Evolutionary conservation across 2,113 vertebrate genomes (phyloP).

Genomic region (Meriones unguiculatus): DNA sequence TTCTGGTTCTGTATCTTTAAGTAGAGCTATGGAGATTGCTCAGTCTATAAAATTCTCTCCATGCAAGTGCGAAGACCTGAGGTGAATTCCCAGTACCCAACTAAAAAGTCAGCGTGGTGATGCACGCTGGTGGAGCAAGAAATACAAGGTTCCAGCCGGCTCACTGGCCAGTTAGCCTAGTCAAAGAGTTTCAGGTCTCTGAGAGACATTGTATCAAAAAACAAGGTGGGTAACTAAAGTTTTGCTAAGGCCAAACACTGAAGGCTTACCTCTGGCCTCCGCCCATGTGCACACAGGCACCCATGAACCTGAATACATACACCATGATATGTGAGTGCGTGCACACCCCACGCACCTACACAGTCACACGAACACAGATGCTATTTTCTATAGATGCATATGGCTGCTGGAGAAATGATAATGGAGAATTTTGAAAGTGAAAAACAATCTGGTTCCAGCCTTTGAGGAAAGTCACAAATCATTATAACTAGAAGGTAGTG

Average conservation of each 20-base stretch:
- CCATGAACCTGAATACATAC: not conserved
- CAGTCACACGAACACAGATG: not conserved
- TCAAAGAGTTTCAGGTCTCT: not conserved
- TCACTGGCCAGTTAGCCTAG: not conserved
- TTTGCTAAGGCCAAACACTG: not conserved
- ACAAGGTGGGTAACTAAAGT: not conserved
- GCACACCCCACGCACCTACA: not conserved
- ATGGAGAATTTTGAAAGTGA: not conserved
- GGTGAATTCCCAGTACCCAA: not conserved
- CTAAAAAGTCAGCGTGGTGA: not conserved
- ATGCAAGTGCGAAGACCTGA: not conserved
- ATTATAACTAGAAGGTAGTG: not conserved
- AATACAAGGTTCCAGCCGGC: not conserved
- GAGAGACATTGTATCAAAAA: not conserved
- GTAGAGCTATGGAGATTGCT: not conserved
- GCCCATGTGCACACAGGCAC: not conserved
- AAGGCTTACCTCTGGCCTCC: not conserved
- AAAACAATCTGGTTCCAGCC: not conserved
- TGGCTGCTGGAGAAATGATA: not conserved
- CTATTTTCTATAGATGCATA: not conserved
- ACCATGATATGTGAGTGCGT: not conserved
- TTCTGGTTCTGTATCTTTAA: not conserved
- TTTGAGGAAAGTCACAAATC: not conserved
- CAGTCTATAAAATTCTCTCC: not conserved
- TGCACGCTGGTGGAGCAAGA: not conserved